Percentiles rank a stretch among this genome's conserved stretches.
Evolutionary conservation across 2,888 invertebrate species (phyloP).

Genomic region (Acleris laterana): DNA sequence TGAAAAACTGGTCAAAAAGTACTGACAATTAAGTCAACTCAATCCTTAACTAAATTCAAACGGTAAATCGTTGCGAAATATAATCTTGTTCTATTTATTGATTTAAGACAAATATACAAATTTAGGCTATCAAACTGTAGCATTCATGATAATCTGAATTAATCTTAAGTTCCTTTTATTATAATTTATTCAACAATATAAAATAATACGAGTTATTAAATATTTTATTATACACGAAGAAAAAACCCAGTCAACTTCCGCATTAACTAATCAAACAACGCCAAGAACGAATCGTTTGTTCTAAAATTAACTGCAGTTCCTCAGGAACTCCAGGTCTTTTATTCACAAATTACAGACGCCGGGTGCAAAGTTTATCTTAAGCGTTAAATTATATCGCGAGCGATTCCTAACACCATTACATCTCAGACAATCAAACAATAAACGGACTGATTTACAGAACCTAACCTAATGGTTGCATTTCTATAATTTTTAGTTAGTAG

Average conservation of each 20-base stretch:
- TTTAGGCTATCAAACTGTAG: too few species aligned
- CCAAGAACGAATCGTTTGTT: constrained; percentile 3
- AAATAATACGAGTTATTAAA: background rate
- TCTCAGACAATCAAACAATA: constrained; percentile 18
- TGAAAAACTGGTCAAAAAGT: too few species aligned
- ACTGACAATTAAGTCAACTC: too few species aligned
- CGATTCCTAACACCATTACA: constrained; percentile 11
- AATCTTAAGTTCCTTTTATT: too few species aligned
- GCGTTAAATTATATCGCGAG: constrained; percentile 18
- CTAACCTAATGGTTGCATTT: background rate
- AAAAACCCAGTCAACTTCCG: constrained; percentile 2
- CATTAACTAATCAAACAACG: constrained; percentile 16
- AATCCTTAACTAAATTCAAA: too few species aligned
- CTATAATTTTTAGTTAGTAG: constrained; percentile 16
- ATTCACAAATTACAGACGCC: constrained; percentile 18
- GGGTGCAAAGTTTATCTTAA: constrained; percentile 19
- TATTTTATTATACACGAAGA: background rate
- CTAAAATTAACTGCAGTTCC: constrained; percentile 7
- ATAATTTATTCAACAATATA: too few species aligned
- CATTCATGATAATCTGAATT: too few species aligned
- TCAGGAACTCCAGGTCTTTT: constrained; percentile 1
- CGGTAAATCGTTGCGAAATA: too few species aligned
- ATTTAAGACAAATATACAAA: too few species aligned
- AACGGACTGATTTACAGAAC: constrained; percentile 5
- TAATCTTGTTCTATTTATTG: too few species aligned